phyloP scores from a whole-genome alignment of 2,888 invertebrate species.

The Harpagoxenus sublaevis region DNA sequence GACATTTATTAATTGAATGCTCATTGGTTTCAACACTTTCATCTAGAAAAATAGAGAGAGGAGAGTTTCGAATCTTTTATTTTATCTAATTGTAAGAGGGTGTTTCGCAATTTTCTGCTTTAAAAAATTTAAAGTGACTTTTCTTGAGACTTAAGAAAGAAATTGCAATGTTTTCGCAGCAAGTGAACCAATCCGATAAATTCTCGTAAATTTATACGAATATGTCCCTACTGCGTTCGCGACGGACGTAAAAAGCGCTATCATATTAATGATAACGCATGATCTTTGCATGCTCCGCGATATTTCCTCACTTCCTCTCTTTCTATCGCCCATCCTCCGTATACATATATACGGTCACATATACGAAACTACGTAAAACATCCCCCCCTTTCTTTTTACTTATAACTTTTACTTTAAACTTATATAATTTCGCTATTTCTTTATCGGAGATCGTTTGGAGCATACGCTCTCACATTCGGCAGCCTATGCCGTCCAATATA shows the following conservation, averaged over 20 bases:
- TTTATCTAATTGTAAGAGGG: neutral
- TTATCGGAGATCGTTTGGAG: neutral
- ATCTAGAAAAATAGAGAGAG: neutral
- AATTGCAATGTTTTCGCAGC: neutral
- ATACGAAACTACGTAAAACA: neutral
- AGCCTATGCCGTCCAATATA: neutral
- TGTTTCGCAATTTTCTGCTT: too few species aligned
- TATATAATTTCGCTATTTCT: neutral
- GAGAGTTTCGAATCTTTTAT: neutral
- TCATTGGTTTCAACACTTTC: neutral
- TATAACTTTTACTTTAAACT: too few species aligned
- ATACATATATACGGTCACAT: neutral
- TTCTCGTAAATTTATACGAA: neutral
- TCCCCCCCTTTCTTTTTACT: neutral
- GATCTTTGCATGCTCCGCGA: conserved; percentile 3
- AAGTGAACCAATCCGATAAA: neutral
- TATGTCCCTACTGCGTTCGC: neutral
- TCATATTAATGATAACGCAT: conserved; percentile 23
- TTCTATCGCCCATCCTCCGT: neutral
- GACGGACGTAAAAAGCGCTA: neutral
- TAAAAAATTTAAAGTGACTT: neutral
- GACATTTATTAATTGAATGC: neutral
- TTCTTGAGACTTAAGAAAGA: neutral
- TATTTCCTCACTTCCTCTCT: conserved; percentile 6
- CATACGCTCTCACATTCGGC: neutral